A percentile compares a stretch with the other conserved stretches of the same genome.
phyloP scores from a whole-genome alignment of 2,888 invertebrate species.

The Pyrgus malvae region DNA sequence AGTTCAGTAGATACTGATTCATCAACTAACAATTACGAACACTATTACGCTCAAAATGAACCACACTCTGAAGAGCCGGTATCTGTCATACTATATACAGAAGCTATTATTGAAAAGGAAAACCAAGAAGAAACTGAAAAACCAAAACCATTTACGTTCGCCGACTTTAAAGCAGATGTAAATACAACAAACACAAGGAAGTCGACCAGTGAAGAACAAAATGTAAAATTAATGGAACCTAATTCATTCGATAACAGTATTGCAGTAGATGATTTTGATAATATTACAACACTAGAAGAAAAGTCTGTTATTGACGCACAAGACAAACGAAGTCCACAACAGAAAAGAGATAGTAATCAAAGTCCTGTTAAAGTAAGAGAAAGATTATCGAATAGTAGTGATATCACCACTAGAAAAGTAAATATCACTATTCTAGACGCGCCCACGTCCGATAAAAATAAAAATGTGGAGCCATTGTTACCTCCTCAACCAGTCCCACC shows the following conservation, averaged over 20 bases:
- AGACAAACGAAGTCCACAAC: neutral
- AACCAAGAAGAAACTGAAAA: slow-evolving; percentile 42
- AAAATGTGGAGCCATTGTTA: slow-evolving; percentile 69
- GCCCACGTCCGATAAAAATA: slow-evolving; percentile 54
- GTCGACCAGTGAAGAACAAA: slow-evolving; percentile 29
- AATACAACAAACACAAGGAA: slow-evolving; percentile 43
- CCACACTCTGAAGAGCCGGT: slow-evolving; percentile 4
- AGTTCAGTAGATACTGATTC: slow-evolving; percentile 68
- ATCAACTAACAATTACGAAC: slow-evolving; percentile 65
- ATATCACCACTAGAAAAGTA: slow-evolving; percentile 57
- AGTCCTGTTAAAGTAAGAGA: slow-evolving; percentile 56
- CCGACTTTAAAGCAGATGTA: slow-evolving; percentile 78
- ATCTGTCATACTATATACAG: slow-evolving; percentile 2
- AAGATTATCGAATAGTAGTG: slow-evolving; percentile 55
- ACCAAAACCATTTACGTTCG: slow-evolving; percentile 78
- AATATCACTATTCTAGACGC: slow-evolving; percentile 69
- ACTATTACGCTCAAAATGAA: slow-evolving; percentile 53
- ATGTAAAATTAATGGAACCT: slow-evolving; percentile 27
- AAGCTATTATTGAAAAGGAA: slow-evolving; percentile 32
- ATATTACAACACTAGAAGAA: slow-evolving; percentile 14
- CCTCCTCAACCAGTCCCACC: slow-evolving; percentile 89
- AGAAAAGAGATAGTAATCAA: neutral
- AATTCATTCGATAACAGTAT: slow-evolving; percentile 30
- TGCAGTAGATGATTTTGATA: slow-evolving; percentile 2
- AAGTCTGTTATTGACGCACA: neutral